A percentile compares a stretch with the other conserved stretches of the same genome.
phyloP scores from a whole-genome alignment of 2,888 invertebrate species.

The Megalurothrips usitatus region DNA sequence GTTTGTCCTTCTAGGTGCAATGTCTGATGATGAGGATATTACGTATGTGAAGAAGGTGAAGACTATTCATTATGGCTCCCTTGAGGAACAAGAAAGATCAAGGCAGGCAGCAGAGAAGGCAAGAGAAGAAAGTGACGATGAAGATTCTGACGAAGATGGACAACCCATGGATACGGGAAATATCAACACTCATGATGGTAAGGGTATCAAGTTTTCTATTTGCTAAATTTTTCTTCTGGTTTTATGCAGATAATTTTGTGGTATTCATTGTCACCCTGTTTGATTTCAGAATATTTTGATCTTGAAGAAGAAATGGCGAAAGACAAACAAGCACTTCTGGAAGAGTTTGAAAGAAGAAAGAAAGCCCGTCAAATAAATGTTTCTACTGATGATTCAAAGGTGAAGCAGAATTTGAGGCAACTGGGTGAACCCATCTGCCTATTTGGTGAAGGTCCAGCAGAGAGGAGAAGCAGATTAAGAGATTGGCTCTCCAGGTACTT shows the following conservation, averaged over 20 bases:
- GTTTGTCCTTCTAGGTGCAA: slow-evolving; percentile 41
- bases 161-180: slow-evolving; percentile 55
- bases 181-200: slow-evolving; percentile 64
- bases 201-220: slow-evolving; percentile 38
- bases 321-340: slow-evolving; percentile 85
- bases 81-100: slow-evolving; percentile 78
- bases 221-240: slow-evolving; percentile 7
- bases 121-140: slow-evolving; percentile 36
- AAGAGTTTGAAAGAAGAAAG: slow-evolving; percentile 91
- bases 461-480: slow-evolving; percentile 83
- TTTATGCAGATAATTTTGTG: slow-evolving; percentile 33
- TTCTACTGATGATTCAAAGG: slow-evolving; percentile 96
- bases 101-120: slow-evolving; percentile 49
- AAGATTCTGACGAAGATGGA: slow-evolving; percentile 51
- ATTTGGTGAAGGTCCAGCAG: slow-evolving; percentile 98
- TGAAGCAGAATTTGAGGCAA: slow-evolving; percentile 83
- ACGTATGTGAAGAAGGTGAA: slow-evolving; percentile 68
- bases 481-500: slow-evolving; percentile 74
- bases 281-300: slow-evolving; percentile 69
- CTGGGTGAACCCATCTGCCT: slow-evolving; percentile 94
- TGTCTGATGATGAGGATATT: slow-evolving; percentile 83
- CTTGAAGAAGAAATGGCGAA: slow-evolving; percentile 80
- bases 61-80: slow-evolving; percentile 81
- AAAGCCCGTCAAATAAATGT: slow-evolving; percentile 94
- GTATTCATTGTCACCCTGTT: not conserved